Base-by-base conservation (phyloP, 2,113 vertebrate genomes). In the Scomber scombrus region DNA sequence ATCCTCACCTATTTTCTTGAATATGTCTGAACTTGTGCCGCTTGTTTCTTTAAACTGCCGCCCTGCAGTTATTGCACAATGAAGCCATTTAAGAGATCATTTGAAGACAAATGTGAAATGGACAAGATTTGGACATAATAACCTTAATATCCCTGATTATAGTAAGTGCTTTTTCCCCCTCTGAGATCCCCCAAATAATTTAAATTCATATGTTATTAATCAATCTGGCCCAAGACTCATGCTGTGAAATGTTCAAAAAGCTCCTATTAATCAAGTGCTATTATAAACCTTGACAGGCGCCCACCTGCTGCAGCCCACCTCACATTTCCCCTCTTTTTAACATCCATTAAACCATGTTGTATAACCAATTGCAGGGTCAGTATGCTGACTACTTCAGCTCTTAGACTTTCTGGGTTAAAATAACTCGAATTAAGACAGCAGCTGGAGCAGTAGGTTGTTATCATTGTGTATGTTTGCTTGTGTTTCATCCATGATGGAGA, bases 111-210 rank as follows among this genome's bases (percentile, higher is more conserved):
- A 80, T 73, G 65, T 71, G 63, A 55, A 65, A 70, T 43, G 40
- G 70, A 65, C 21, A 74, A 57, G 23, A 81, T 75, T 74, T 23
- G 34, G 50, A 70, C 73, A 26, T 77, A 72, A 79, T 66, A 49
- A 23, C 66, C 47, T 58, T 64, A 80, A 80, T 84, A 70, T 69
- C 63, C 69, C 64, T 77, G 57, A 87, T 84, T 84, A 77, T 26
- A 77, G 72, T 57, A 74, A 62, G 56, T 70, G 45, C 19, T 55
- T 40, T 68, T 75, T 52, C 71, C 67, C 62, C 69, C 57, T 51
- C 43, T 13, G 66, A 57, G 23, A 50, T 43, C 43, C 55, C 51
- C 3, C n/a, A 55, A 81, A 61, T 66, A 69, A 76, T 77, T 80
- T 76, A 47, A 78, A 78, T 71, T 75, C 47, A 70, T 72, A 46